phyloP scores from a whole-genome alignment of 2,888 invertebrate genomes.

The Epirrhoe tristata region DNA sequence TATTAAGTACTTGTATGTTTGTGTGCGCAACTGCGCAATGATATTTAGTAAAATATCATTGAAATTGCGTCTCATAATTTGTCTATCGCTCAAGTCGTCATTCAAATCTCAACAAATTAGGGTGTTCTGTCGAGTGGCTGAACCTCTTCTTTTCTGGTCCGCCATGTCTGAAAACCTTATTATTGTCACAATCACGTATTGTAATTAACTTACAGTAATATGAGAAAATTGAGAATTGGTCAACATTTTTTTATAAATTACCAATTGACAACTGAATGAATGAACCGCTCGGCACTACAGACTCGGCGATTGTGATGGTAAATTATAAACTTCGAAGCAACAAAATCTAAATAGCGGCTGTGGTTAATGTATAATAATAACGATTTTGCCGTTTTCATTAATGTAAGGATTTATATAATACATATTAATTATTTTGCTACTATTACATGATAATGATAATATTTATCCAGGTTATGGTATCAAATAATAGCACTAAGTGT shows the following conservation, averaged over 20 bases:
- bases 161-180: too few species aligned
- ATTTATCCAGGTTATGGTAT: slow-evolving; percentile 6
- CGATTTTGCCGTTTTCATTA: slow-evolving; percentile 32
- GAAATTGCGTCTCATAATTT: too few species aligned
- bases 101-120: too few species aligned
- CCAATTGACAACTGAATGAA: not conserved
- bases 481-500: not conserved
- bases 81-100: too few species aligned
- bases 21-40: too few species aligned
- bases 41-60: too few species aligned
- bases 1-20: too few species aligned
- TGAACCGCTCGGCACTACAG: not conserved
- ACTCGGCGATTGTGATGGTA: slow-evolving; percentile 8
- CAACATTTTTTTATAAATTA: not conserved
- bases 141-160: too few species aligned
- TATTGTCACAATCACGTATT: too few species aligned
- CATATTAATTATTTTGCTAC: slow-evolving; percentile 51
- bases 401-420: slow-evolving; percentile 35
- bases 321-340: slow-evolving; percentile 15
- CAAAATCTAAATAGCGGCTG: slow-evolving; percentile 32
- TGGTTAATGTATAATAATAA: slow-evolving; percentile 28
- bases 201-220: too few species aligned
- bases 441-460: slow-evolving; percentile 14
- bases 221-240: not conserved
- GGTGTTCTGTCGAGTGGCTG: too few species aligned